Evolutionary conservation across 2,797 vertebrate species (phyloP).

Genomic region (Danio tinwini): DNA sequence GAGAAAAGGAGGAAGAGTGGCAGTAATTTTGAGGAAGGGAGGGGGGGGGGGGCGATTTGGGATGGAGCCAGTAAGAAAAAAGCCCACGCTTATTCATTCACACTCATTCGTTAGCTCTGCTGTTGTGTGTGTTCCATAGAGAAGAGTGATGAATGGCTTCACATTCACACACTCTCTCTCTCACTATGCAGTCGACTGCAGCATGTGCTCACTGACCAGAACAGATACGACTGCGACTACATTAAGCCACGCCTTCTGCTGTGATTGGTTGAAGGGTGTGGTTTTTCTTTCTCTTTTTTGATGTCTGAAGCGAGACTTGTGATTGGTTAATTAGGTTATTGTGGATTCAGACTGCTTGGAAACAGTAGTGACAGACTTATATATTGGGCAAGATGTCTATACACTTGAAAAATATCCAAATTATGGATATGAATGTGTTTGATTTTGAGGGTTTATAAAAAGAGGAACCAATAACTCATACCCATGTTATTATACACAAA

Average conservation of each 20-base stretch:
- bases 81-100: constrained; percentile 47
- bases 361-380: background rate
- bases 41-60: constrained; percentile 47
- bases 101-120: constrained; percentile 11
- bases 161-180: constrained; percentile 36
- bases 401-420: too few species aligned
- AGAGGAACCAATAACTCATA: too few species aligned
- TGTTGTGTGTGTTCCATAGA: constrained; percentile 27
- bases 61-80: constrained; percentile 39
- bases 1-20: constrained; percentile 30
- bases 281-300: constrained; percentile 68
- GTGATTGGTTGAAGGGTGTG: constrained; percentile 25
- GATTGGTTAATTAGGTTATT: constrained; percentile 32
- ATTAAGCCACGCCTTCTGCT: constrained; percentile 25
- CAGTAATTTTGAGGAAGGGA: constrained; percentile 27
- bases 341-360: constrained; percentile 17
- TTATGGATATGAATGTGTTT: background rate
- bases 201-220: constrained; percentile 51
- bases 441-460: background rate
- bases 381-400: background rate
- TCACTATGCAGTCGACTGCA: constrained; percentile 49
- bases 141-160: constrained; percentile 3
- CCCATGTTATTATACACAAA: too few species aligned
- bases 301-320: constrained; percentile 19
- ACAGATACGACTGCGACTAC: constrained; percentile 47